These are phyloP conservation scores for Panorpa germanica DNA, from an alignment of 2,888 invertebrate genomes.

Conservation along the genomic window DNA sequence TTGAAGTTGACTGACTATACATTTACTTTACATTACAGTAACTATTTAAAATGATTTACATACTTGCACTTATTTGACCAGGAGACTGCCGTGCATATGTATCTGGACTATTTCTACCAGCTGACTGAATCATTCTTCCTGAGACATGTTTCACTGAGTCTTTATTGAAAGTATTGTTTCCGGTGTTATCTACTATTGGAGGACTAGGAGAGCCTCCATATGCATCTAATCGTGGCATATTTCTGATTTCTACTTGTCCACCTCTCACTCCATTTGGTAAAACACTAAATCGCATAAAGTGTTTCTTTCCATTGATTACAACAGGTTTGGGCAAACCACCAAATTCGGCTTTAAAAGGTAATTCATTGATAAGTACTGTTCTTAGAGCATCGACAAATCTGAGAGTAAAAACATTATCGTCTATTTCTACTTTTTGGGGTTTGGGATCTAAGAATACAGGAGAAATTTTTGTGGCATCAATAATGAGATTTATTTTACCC, in stretches of 20 bases:
- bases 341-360: conserved; percentile 60
- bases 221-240: conserved; percentile 44
- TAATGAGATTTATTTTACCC: conserved; percentile 67
- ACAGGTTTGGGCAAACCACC: conserved; percentile 71
- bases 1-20: no score
- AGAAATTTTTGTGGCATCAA: conserved; percentile 60
- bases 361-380: conserved; percentile 61
- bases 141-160: no score
- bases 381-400: conserved; percentile 62
- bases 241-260: conserved; percentile 46
- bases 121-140: no score
- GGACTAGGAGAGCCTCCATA: conserved; percentile 11
- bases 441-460: conserved; percentile 72
- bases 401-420: conserved; percentile 50
- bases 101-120: no score
- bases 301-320: conserved; percentile 50
- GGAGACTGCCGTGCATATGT: no score
- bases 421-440: conserved; percentile 58
- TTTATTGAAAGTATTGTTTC: no score
- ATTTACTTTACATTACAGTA: no score
- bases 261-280: conserved; percentile 54
- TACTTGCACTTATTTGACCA: no score
- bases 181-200: conserved; percentile 4
- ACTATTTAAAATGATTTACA: no score
- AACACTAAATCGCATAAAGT: conserved; percentile 64